Base-by-base conservation (phyloP, 2,797 vertebrate genomes). In the Chelon auratus region DNA sequence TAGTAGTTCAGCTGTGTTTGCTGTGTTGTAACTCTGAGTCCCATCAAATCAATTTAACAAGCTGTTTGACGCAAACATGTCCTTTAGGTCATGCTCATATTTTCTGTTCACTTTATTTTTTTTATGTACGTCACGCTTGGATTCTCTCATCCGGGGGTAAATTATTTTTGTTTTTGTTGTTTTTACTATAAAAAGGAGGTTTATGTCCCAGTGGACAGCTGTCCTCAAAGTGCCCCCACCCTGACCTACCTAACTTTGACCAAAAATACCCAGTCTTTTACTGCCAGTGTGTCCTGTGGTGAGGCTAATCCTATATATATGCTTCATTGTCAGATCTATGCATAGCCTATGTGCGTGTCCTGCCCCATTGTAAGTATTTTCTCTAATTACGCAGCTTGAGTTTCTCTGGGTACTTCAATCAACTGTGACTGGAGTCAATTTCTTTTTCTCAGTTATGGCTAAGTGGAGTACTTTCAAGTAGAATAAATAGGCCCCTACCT, bases 1-100 rank as follows among this genome's bases (percentile, higher is more conserved):
- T 18, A 22, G 26, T 37, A 17, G 17, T 37, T 53, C 37, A 26
- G 45, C 58, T 47, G 24, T 47, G 24, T 82, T 73, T 68, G 18
- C 24, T 62, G 0, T 42, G 40, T 56, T 72, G 13, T 5, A 26
- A 68, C 72, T 67, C 69, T 3, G 24, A 52, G 45, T 67, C 22
- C 18, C 1, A 5, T 62, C 57, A 60, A 4, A 59, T 55, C 5
- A 43, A 12, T 72, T 52, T 51, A 24, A 68, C 52, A 30, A 52
- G 10, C 12, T 20, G 4, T 62, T 77, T 58, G 36, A 67, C 22
- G 37, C n/a, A 9, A 37, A 56, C n/a, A 51, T 53, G 53, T 3
- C 14, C 52, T 57, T 68, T 55, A 30, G 62, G 33, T 50, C 53
- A 12, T n/a, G 17, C 9, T n/a, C 48, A 24, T 47, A n/a, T 39